Evolutionary conservation across 37 sponge, comb jelly and placozoan species (phyloP).

Genomic region (Tethya wilhelma): DNA sequence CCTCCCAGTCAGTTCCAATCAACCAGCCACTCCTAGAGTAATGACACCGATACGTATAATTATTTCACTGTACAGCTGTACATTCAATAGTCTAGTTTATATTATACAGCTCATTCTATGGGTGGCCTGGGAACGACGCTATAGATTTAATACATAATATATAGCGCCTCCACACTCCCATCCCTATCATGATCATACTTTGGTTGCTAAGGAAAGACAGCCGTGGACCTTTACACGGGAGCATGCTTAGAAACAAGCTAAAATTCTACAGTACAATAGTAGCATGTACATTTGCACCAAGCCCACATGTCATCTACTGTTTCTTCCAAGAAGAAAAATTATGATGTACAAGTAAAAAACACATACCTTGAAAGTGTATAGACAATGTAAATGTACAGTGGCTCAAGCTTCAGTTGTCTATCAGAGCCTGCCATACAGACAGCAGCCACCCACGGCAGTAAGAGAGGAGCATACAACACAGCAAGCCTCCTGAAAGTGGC

Average conservation of each 20-base stretch:
- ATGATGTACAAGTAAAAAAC: neutral
- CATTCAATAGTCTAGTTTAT: neutral
- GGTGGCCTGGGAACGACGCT: neutral
- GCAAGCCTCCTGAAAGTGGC: constrained; percentile 1
- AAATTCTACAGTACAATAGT: neutral
- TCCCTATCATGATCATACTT: neutral
- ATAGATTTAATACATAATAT: too few species aligned
- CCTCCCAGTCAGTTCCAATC: constrained; percentile 18
- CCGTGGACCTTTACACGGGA: too few species aligned
- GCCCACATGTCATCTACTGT: too few species aligned
- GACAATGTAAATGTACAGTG: neutral
- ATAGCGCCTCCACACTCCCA: too few species aligned
- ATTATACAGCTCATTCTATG: neutral
- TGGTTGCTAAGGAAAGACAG: too few species aligned
- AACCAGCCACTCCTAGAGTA: neutral
- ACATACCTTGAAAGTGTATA: constrained; percentile 1
- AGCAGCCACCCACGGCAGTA: constrained; percentile 58
- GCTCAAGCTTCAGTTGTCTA: neutral
- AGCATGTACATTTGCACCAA: neutral
- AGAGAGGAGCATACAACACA: constrained; percentile 32
- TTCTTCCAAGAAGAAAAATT: too few species aligned
- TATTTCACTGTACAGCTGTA: neutral
- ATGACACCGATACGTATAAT: neutral
- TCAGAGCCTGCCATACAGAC: constrained; percentile 1
- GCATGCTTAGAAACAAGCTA: too few species aligned